Conservation (phyloP, 2,113 vertebrate genomes). For the Paradoxurus hermaphroditus region DNA sequence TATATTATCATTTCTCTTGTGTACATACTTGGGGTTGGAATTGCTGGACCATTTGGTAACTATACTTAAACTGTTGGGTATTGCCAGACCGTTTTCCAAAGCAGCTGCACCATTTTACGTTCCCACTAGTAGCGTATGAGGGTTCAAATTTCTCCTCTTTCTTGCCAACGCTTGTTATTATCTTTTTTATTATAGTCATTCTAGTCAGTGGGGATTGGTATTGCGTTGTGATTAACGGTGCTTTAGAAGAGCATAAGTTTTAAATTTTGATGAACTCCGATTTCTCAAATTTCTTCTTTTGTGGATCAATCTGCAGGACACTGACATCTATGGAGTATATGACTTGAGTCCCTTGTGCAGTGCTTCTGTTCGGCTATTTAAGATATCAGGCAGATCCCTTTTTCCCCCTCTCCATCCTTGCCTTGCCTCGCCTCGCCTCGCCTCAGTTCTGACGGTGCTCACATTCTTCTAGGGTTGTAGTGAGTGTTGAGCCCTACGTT, state of each 20-base stretch:
- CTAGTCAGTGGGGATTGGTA: neutral
- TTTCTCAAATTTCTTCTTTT: neutral
- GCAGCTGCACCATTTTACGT: neutral
- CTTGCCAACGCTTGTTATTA: neutral
- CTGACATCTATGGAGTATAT: neutral
- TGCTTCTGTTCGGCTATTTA: neutral
- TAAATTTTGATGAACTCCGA: neutral
- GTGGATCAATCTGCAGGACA: neutral
- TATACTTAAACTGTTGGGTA: neutral
- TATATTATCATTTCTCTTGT: neutral
- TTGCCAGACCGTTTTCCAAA: neutral
- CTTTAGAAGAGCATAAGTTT: neutral
- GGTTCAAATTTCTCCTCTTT: neutral
- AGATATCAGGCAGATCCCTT: neutral
- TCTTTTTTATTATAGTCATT: neutral
- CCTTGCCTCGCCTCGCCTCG: neutral
- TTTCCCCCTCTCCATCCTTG: neutral
- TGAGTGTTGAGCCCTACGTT: neutral
- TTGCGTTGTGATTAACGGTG: neutral
- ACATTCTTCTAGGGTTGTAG: too few relatives aligned
- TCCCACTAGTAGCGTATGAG: neutral
- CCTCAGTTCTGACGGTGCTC: neutral
- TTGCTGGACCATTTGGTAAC: neutral
- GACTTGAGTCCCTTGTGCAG: neutral
- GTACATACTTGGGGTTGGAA: neutral